Evolutionary conservation across 2,797 vertebrate species (phyloP).

Genomic region (Hydrolagus colliei): DNA sequence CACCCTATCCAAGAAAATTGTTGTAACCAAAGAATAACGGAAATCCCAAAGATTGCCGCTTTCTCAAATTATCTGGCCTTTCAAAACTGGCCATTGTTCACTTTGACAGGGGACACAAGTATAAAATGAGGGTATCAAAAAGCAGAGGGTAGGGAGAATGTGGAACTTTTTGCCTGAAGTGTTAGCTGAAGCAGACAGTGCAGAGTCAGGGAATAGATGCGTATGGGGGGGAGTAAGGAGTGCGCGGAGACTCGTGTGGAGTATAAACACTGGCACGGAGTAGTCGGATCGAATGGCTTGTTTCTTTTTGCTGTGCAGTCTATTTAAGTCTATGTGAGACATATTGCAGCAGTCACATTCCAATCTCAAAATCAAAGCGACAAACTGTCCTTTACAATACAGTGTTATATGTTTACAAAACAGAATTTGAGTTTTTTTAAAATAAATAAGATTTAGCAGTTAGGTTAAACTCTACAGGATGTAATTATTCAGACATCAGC

Average conservation of each 20-base stretch:
- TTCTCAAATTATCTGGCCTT: neutral
- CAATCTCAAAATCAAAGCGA: neutral
- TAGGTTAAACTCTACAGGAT: conserved; percentile 7
- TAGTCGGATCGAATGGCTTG: too few relatives aligned
- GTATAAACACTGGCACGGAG: too few relatives aligned
- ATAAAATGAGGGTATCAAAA: too few relatives aligned
- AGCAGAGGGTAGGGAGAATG: too few relatives aligned
- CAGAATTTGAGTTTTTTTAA: neutral
- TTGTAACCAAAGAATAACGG: neutral
- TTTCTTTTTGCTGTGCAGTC: too few relatives aligned
- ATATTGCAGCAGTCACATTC: neutral
- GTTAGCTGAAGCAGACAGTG: too few relatives aligned
- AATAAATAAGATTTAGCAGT: neutral
- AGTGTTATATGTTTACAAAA: neutral
- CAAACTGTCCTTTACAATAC: neutral
- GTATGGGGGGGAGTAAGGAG: too few relatives aligned
- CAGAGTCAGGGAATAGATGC: too few relatives aligned
- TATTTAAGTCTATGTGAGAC: too few relatives aligned
- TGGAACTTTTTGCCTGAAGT: too few relatives aligned
- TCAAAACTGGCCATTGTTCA: neutral
- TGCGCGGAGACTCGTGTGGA: too few relatives aligned
- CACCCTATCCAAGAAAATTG: neutral
- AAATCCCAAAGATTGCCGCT: neutral
- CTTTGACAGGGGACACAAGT: neutral
- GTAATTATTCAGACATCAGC: neutral